These are phyloP conservation scores for Nannobrachium achirus DNA, from an alignment of 2,113 vertebrate species.

Conservation along the genomic window DNA sequence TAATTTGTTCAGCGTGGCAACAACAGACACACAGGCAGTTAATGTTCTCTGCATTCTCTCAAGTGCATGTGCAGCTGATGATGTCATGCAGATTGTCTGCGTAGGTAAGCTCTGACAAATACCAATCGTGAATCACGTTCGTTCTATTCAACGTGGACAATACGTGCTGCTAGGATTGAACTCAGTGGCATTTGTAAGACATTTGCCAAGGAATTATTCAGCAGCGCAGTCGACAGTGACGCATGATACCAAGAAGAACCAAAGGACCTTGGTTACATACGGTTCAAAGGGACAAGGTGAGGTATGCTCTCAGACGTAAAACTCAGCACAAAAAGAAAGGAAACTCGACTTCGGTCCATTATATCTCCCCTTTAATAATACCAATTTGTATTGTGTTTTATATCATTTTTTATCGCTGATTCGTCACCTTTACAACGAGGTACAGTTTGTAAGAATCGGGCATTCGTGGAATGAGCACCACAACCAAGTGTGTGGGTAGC, in stretches of 20 bases:
- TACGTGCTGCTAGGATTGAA: background rate
- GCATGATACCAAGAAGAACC: background rate
- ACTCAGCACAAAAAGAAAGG: no score
- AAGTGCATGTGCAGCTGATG: conserved; percentile 55
- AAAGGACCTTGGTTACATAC: background rate
- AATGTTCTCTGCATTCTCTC: conserved; percentile 68
- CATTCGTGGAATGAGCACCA: no score
- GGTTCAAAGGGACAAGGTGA: background rate
- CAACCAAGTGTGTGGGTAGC: no score
- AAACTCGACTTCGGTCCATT: no score
- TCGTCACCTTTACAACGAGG: no score
- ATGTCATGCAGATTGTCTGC: conserved; percentile 54
- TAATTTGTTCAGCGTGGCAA: conserved; percentile 63
- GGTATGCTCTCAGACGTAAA: background rate
- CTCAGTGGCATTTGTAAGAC: background rate
- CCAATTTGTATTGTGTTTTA: no score
- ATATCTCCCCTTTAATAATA: no score
- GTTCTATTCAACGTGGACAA: conserved; percentile 12
- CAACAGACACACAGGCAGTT: conserved; percentile 61
- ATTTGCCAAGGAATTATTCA: no score
- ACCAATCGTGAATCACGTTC: conserved; percentile 9
- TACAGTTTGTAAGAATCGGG: no score
- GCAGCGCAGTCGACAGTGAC: background rate
- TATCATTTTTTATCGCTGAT: no score
- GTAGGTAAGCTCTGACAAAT: conserved; percentile 40